Evolutionary conservation across 2,113 vertebrate genomes (phyloP).

Genomic region (Pachyramphus minor): DNA sequence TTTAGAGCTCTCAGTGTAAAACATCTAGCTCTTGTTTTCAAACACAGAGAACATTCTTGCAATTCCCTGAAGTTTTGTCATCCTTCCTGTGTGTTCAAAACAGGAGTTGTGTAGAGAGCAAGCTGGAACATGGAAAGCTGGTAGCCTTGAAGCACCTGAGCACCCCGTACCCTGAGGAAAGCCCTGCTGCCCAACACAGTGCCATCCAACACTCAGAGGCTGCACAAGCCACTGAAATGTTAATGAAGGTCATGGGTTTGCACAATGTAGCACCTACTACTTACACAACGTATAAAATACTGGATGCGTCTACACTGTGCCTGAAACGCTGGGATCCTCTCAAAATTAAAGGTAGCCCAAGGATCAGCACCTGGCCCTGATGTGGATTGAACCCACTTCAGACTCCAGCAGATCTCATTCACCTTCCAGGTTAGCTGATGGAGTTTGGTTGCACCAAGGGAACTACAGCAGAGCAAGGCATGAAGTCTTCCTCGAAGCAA

Average conservation of each 20-base stretch:
- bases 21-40: not conserved
- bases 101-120: not conserved
- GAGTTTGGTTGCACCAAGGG: not conserved
- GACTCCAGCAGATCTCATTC: not conserved
- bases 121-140: rapidly evolving
- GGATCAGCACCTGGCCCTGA: not conserved
- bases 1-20: not conserved
- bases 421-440: not conserved
- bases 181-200: not conserved
- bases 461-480: rapidly evolving
- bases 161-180: not conserved
- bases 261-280: not conserved
- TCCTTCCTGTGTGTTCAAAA: not conserved
- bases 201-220: not conserved
- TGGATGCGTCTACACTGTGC: not conserved
- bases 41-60: not conserved
- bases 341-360: not conserved
- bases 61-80: not conserved
- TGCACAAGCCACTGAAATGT: not conserved
- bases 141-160: not conserved
- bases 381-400: not conserved
- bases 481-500: rapidly evolving
- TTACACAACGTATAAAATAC: not conserved
- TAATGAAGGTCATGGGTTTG: not conserved
- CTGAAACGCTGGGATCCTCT: not conserved